A percentile compares a stretch with the other conserved stretches of the same genome.
Conservation (phyloP, 37 sponge, comb jelly and placozoan genomes). For the Oscarella lobularis region DNA sequence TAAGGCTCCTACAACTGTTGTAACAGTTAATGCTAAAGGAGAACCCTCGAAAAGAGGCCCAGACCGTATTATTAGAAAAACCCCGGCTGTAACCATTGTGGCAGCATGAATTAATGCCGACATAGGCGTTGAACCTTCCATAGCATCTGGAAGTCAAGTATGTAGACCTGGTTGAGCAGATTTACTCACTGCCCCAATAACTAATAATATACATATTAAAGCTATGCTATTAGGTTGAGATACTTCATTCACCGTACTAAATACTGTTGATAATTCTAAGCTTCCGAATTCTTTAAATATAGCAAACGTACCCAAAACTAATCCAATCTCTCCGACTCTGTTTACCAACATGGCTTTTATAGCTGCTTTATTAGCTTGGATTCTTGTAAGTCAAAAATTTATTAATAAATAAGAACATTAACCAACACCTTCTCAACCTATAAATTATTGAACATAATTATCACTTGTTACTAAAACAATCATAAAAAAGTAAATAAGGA, state of each 20-base stretch:
- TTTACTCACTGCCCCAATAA: constrained; percentile 74
- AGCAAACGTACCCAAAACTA: constrained; percentile 17
- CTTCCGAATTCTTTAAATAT: constrained; percentile 48
- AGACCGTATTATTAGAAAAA: constrained; percentile 71
- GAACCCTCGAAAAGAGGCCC: constrained; percentile 49
- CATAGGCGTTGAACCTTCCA: constrained; percentile 76
- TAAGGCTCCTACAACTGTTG: constrained; percentile 52
- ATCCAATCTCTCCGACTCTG: too few relatives aligned
- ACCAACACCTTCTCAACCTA: too few relatives aligned
- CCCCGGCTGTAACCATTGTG: too few relatives aligned
- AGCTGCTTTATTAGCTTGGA: too few relatives aligned
- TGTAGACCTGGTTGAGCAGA: constrained; percentile 73
- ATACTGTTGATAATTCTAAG: constrained; percentile 43
- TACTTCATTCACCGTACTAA: constrained; percentile 7
- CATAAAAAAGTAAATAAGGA: too few relatives aligned
- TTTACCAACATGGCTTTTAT: too few relatives aligned
- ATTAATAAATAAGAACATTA: too few relatives aligned
- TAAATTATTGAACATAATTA: too few relatives aligned
- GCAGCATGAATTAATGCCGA: constrained; percentile 83
- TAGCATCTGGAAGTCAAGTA: constrained; percentile 77
- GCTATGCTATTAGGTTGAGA: constrained; percentile 16
- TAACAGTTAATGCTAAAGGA: constrained; percentile 36
- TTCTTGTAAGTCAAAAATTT: too few relatives aligned
- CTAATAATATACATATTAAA: constrained; percentile 58
- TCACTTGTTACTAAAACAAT: too few relatives aligned